Conservation (phyloP, 2,113 vertebrate species). For the Neomonachus schauinslandi region DNA sequence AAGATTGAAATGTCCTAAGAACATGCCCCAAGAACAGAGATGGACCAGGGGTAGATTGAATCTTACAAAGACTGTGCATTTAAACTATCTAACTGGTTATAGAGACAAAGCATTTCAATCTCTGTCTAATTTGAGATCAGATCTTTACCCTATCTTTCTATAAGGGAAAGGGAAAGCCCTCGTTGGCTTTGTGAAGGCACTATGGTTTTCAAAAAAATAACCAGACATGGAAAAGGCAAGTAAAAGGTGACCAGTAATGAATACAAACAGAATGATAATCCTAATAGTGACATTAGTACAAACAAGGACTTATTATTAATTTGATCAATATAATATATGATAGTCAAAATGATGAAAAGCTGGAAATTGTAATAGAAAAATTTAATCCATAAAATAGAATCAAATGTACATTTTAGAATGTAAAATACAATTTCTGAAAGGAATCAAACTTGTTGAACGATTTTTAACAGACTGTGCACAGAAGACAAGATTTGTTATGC, state of each 20-base stretch:
- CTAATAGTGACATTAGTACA: background rate
- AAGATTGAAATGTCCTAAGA: background rate
- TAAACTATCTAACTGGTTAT: background rate
- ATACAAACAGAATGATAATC: background rate
- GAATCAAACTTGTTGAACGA: background rate
- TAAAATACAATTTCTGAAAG: background rate
- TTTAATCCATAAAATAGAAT: background rate
- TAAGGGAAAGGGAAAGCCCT: background rate
- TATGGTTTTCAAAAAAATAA: background rate
- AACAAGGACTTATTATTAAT: background rate
- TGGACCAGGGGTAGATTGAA: fast-evolving
- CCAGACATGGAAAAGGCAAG: background rate
- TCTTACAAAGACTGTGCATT: background rate
- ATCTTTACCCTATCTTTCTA: background rate
- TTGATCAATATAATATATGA: background rate
- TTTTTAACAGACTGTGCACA: background rate
- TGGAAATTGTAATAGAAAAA: background rate
- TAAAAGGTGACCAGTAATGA: background rate
- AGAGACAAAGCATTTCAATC: background rate
- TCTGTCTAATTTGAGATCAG: background rate
- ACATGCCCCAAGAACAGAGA: background rate
- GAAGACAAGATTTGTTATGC: background rate
- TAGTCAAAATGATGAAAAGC: background rate
- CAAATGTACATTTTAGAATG: background rate
- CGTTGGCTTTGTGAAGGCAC: too few relatives aligned